Evolutionary conservation across 2,888 invertebrate species (phyloP), one percentile per base, ranked within the genome.

Genomic region (Zele albiditarsus): DNA sequence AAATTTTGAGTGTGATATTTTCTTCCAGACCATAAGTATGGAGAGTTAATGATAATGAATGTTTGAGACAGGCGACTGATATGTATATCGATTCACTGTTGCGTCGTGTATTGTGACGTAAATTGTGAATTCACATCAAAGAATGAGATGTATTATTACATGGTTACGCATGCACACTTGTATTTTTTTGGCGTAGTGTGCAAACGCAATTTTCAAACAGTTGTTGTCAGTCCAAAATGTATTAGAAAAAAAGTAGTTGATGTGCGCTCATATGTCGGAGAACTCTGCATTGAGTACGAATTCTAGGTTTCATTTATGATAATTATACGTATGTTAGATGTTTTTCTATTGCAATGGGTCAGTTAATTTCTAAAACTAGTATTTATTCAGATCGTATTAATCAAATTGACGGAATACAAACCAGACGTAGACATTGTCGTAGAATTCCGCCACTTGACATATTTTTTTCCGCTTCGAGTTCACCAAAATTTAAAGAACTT

Each of bases 381-480:
- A 60, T 60, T 0, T 27, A 60, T 28, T 28, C 14, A 27, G 12
- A 12, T 28, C 5, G 2, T 25, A 58, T 58, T 1, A 57, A 38
- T 49, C 28, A 16, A 6, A 62, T 58, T 12, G 14, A 16, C 71
- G 68, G 79, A 90, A 81, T 87, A 89, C 93, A 91, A 89, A 95
- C 97, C 92, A 99, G 91, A 89, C 99, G 91, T 76, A 99, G 92
- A 89, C 99, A 98, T 90, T 99, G 99, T 74, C 99, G 91, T 73
- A 99, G 91, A 82, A 99, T 99, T 65, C 99, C 99, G n/a, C 99
- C 99, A 84, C 97, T 96, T 67, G 98, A 98, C 99, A 99, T 99
- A 89, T 99, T 99, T 91, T 99, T 99, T 91, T 99, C 99, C 0
- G 98, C 97, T 90, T 99, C 99, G 62, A 99, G 91, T 90, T 99